These are phyloP conservation scores for Bombus superbus DNA, from an alignment of 1,140 invertebrate species.

Conservation along the genomic window DNA sequence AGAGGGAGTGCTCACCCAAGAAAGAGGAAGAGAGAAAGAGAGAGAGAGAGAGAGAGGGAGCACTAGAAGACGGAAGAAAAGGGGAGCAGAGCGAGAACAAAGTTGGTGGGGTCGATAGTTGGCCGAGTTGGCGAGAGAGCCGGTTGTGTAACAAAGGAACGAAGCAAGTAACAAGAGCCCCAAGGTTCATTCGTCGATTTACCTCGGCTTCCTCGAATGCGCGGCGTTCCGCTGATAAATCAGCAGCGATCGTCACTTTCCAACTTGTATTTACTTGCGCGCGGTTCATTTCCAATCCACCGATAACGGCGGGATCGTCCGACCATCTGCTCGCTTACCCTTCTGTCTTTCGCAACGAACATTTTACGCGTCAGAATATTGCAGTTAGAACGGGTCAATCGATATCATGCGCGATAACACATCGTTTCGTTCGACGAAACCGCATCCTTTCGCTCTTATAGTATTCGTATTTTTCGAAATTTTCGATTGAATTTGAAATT, in stretches of 20 bases:
- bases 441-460: background rate
- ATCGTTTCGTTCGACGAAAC: background rate
- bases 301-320: background rate
- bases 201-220: conserved; percentile 45
- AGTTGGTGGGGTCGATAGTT: conserved; percentile 65
- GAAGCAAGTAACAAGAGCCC: conserved; percentile 61
- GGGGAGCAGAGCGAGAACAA: conserved; percentile 28
- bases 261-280: background rate
- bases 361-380: conserved; percentile 23
- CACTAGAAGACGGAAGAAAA: conserved; percentile 44
- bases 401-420: conserved; percentile 29
- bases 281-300: background rate
- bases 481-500: background rate
- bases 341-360: conserved; percentile 11
- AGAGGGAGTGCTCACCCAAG: background rate
- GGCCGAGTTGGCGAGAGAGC: conserved; percentile 65
- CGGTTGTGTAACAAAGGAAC: conserved; percentile 69
- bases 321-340: background rate
- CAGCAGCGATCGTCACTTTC: background rate
- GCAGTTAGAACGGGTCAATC: conserved; percentile 42
- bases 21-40: background rate
- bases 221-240: conserved; percentile 25
- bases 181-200: conserved; percentile 53
- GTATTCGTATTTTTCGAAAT: background rate
- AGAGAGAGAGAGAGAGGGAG: background rate